Evolutionary conservation across 2,797 vertebrate genomes (phyloP).

Genomic region (Siniperca obscura): DNA sequence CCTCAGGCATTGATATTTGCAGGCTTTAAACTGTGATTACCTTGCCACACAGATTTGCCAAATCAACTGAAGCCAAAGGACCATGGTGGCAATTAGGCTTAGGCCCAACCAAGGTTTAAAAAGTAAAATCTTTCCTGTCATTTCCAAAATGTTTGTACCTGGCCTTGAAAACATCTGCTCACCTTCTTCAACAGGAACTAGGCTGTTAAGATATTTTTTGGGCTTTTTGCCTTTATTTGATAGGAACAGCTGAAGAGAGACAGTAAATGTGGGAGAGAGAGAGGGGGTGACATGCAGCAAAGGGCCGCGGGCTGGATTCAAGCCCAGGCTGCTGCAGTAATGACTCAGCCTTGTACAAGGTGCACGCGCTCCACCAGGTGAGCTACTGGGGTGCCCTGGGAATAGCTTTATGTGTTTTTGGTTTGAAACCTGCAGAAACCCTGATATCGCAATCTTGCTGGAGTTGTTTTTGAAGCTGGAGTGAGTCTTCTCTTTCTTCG

Average conservation of each 20-base stretch:
- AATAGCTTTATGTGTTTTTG: neutral
- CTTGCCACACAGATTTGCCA: neutral
- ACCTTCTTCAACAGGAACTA: neutral
- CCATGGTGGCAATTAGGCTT: slow-evolving; percentile 5
- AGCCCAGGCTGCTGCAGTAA: no score
- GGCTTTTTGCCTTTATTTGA: no score
- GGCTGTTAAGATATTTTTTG: no score
- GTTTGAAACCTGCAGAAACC: neutral
- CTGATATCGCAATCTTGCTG: neutral
- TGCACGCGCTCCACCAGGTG: no score
- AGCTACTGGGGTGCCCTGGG: no score
- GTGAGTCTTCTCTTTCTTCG: neutral
- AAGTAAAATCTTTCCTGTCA: neutral
- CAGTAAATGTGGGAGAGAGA: no score
- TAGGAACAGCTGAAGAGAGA: no score
- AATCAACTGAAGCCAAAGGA: slow-evolving; percentile 3
- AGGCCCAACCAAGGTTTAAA: neutral
- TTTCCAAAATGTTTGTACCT: neutral
- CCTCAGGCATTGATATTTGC: neutral
- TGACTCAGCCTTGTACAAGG: no score
- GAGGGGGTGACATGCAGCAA: no score
- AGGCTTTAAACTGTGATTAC: neutral
- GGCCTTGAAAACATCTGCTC: neutral
- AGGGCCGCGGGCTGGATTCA: no score
- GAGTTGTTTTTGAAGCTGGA: slow-evolving; percentile 19